Evolutionary conservation across 2,797 vertebrate species (phyloP).

Genomic region (Decapterus maruadsi): DNA sequence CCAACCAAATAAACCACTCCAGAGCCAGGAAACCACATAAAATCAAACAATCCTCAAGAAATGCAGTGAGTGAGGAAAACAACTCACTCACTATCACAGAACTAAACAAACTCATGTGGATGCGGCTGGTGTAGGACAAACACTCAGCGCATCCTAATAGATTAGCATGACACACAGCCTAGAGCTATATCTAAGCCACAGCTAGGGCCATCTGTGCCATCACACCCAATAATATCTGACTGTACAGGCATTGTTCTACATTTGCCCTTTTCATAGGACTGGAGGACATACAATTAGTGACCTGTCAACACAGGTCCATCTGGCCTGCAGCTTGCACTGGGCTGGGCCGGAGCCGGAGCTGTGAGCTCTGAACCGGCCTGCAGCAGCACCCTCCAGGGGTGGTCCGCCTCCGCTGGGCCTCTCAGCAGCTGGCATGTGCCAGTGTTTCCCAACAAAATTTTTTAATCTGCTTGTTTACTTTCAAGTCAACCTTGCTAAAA

Average conservation of each 20-base stretch:
- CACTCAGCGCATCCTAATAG: slow-evolving; percentile 44
- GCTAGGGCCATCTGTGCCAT: slow-evolving; percentile 46
- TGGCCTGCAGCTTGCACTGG: slow-evolving; percentile 51
- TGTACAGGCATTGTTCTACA: slow-evolving; percentile 41
- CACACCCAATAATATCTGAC: slow-evolving; percentile 60
- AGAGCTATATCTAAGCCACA: slow-evolving; percentile 52
- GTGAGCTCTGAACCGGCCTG: slow-evolving; percentile 12
- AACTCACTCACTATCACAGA: slow-evolving; percentile 29
- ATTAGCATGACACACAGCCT: slow-evolving; percentile 55
- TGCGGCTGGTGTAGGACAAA: slow-evolving; percentile 30
- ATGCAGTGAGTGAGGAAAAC: slow-evolving; percentile 15
- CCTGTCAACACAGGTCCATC: slow-evolving; percentile 66
- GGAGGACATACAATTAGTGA: slow-evolving; percentile 61
- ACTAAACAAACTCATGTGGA: slow-evolving; percentile 21
- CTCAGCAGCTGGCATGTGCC: slow-evolving; percentile 57
- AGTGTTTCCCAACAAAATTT: slow-evolving; percentile 55
- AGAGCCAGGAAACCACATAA: slow-evolving; percentile 37
- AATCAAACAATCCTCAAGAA: slow-evolving; percentile 30
- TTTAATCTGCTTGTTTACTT: slow-evolving; percentile 67
- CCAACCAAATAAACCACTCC: slow-evolving; percentile 47
- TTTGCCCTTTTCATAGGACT: slow-evolving; percentile 56
- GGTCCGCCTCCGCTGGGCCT: slow-evolving; percentile 61
- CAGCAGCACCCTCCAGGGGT: slow-evolving; percentile 52
- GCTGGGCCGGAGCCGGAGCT: slow-evolving; percentile 31
- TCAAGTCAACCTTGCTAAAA: slow-evolving; percentile 51